Evolutionary conservation across 2,888 invertebrate genomes (phyloP).

Genomic region (Drosophila mettleri): DNA sequence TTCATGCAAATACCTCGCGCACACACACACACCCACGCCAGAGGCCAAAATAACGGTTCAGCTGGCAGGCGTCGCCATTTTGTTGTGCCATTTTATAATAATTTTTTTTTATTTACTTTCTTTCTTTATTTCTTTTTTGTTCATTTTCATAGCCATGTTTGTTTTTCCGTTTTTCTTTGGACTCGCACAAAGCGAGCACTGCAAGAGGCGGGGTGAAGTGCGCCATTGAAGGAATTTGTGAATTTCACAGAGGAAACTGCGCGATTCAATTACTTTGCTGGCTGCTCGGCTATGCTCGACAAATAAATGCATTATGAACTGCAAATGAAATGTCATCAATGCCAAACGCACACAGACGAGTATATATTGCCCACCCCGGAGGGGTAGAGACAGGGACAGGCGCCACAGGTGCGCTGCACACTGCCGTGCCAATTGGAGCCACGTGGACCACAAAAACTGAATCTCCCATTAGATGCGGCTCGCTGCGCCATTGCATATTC

Average conservation of each 20-base stretch:
- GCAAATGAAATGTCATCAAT: slow-evolving; percentile 20
- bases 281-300: slow-evolving; percentile 32
- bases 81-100: slow-evolving; percentile 38
- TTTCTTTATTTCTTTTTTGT: too few relatives aligned
- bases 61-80: slow-evolving; percentile 41
- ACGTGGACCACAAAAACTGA: slow-evolving; percentile 5
- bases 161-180: slow-evolving; percentile 2
- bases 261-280: slow-evolving; percentile 63
- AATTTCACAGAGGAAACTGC: slow-evolving; percentile 51
- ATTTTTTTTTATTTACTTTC: too few relatives aligned
- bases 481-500: neutral
- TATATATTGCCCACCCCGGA: neutral
- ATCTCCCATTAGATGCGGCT: slow-evolving; percentile 12
- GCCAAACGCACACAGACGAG: neutral
- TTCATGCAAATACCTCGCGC: slow-evolving; percentile 47
- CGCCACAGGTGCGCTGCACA: neutral
- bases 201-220: slow-evolving; percentile 4
- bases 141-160: neutral
- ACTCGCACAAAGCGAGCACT: neutral
- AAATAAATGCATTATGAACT: slow-evolving; percentile 42
- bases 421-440: slow-evolving; percentile 14
- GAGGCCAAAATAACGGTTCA: slow-evolving; percentile 44
- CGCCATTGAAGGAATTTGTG: slow-evolving; percentile 34
- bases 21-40: slow-evolving; percentile 8
- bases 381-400: neutral